Evolutionary conservation across 1,140 invertebrate genomes (phyloP), one percentile per base, ranked within the genome.

Genomic region (Phocides pigmalion): DNA sequence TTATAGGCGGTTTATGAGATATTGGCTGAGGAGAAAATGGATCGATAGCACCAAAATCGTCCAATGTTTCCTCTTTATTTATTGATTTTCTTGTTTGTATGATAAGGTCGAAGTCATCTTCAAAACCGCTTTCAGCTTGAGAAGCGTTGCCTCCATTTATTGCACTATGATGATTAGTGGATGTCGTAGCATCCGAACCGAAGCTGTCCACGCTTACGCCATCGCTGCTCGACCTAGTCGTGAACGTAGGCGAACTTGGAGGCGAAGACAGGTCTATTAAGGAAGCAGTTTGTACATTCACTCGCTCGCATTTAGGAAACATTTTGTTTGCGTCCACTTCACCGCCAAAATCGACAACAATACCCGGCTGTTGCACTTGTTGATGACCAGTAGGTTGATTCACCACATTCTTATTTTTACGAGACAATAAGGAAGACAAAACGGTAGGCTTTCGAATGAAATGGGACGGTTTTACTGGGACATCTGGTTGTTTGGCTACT

Each of bases 101-200:
- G 32, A 93, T 93, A 14, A 94, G 92, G 72, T 95, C 94, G 81
- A 95, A 96, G 77, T 96, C 95, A 87, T 96, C 95, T 80, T 96
- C 95, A 73, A 96, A 96, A 17, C 94, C 95, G 89, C 95, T 95
- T 81, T 95, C 95, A 47, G 94, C 93, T 75, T 95, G 94, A n/a
- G 94, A 95, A 4, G 94, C 93, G 74, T 94, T 95, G n/a, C 94
- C 93, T 66, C 94, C 94, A 68, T 73, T 93, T 80, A 85, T 89
- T 65, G 73, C 92, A 92, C 90, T 85, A n/a, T 84, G 84, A 25
- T 90, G 85, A 50, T 88, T 91, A 4, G 93, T 93, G 59, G 94
- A 94, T 3, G 93, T 93, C 16, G 93, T 94, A n/a, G 93, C 93
- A 79, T 95, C 95, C 19, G 95, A 95, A 47, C 95, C 95, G 72